Evolutionary conservation across 2,888 invertebrate species (phyloP).

Genomic region (Saturnia pavonia): DNA sequence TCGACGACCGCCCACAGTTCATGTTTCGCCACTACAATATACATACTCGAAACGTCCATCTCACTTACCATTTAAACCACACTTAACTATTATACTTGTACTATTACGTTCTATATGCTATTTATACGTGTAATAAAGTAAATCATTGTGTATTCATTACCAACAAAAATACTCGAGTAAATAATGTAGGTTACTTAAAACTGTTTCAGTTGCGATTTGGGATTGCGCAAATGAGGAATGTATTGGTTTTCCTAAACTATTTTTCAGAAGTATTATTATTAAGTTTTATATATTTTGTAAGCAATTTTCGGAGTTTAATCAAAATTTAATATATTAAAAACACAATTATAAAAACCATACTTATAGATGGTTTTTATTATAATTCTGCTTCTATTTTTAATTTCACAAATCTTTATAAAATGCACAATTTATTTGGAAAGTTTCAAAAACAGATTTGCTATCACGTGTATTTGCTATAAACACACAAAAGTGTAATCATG

Average conservation of each 20-base stretch:
- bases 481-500: constrained; percentile 39
- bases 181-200: background rate
- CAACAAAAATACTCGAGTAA: background rate
- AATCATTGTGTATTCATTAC: constrained; percentile 1
- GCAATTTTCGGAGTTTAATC: too few relatives aligned
- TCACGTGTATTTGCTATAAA: background rate
- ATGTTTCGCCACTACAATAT: constrained; percentile 62
- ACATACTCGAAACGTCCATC: constrained; percentile 56
- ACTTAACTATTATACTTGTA: constrained; percentile 15
- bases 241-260: background rate
- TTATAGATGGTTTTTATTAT: too few relatives aligned
- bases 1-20: constrained; percentile 74
- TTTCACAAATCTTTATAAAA: background rate
- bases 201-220: background rate
- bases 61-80: constrained; percentile 47
- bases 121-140: constrained; percentile 2
- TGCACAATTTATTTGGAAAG: background rate
- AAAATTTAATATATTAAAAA: too few relatives aligned
- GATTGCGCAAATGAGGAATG: background rate
- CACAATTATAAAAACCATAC: too few relatives aligned
- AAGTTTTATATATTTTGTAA: background rate
- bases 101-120: constrained; percentile 13
- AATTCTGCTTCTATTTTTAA: too few relatives aligned
- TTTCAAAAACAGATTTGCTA: background rate
- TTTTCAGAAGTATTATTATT: background rate